These are phyloP conservation scores for Drosophila mayaguana DNA, from an alignment of 2,888 invertebrate genomes.

Conservation along the genomic window DNA sequence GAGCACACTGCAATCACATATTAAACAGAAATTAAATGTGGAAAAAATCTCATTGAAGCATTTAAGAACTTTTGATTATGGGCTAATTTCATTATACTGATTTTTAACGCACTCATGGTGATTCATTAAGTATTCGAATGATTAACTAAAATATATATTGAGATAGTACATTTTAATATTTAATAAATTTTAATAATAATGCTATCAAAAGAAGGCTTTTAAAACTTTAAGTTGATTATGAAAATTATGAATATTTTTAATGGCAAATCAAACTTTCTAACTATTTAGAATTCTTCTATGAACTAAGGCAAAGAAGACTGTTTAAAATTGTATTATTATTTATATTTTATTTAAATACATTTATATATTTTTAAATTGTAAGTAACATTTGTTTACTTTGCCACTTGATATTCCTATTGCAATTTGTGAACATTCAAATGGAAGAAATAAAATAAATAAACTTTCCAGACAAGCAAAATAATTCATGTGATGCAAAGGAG, in stretches of 20 bases:
- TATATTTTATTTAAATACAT: too few species aligned
- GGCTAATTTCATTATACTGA: not conserved
- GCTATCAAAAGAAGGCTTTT: too few species aligned
- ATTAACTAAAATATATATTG: not conserved
- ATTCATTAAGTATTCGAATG: not conserved
- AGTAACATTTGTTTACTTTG: not conserved
- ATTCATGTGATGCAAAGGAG: constrained; percentile 15
- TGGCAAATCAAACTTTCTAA: too few species aligned
- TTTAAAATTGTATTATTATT: too few species aligned
- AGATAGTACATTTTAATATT: not conserved
- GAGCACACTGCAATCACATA: constrained; percentile 41
- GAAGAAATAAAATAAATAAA: not conserved
- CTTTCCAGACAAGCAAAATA: constrained; percentile 31
- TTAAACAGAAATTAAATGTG: constrained; percentile 19
- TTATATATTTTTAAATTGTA: not conserved
- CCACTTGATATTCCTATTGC: not conserved
- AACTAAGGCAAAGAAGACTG: too few species aligned
- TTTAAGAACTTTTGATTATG: not conserved
- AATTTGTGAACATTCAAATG: constrained; percentile 6
- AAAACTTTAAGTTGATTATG: too few species aligned
- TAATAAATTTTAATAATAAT: not conserved
- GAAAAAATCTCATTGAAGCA: not conserved
- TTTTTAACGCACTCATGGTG: not conserved
- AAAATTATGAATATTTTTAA: too few species aligned
- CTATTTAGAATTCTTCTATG: too few species aligned